Percentiles rank a stretch among this genome's conserved stretches.
phyloP scores from a whole-genome alignment of 2,888 invertebrate species.

The Rhagium mordax region DNA sequence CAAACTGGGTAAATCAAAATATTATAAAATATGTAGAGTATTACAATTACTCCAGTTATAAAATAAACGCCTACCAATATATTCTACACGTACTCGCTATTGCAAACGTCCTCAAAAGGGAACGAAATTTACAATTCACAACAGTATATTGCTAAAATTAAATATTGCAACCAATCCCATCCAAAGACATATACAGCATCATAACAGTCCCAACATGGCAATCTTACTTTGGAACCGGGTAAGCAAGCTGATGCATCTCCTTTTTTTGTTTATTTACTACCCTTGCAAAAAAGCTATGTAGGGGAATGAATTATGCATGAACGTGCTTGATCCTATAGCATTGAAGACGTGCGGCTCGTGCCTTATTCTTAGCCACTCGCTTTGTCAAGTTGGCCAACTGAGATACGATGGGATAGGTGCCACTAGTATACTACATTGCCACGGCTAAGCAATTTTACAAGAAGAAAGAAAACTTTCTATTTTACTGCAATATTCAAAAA shows the following conservation, averaged over 20 bases:
- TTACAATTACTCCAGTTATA: too few species aligned
- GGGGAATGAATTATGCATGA: conserved; percentile 36
- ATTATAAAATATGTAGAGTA: too few species aligned
- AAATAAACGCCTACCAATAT: too few species aligned
- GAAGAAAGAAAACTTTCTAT: background rate
- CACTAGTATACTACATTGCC: conserved; percentile 27
- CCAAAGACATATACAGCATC: background rate
- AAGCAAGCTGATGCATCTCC: conserved; percentile 20
- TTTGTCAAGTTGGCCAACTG: conserved; percentile 44
- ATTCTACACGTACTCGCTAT: too few species aligned
- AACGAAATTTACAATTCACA: too few species aligned
- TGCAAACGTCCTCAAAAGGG: too few species aligned
- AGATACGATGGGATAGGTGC: conserved; percentile 37
- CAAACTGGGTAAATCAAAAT: too few species aligned
- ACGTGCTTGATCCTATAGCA: conserved; percentile 24
- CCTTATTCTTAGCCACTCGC: conserved; percentile 36
- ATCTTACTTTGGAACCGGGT: background rate
- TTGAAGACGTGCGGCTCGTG: conserved; percentile 27
- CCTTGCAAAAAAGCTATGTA: conserved; percentile 29
- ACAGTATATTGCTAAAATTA: too few species aligned
- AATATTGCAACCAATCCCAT: background rate
- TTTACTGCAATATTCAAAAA: too few species aligned
- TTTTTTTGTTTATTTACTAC: conserved; percentile 29
- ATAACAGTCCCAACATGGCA: background rate
- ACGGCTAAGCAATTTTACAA: conserved; percentile 15